phyloP scores from a whole-genome alignment of 2,888 invertebrate genomes.

The Netelia virgata region DNA sequence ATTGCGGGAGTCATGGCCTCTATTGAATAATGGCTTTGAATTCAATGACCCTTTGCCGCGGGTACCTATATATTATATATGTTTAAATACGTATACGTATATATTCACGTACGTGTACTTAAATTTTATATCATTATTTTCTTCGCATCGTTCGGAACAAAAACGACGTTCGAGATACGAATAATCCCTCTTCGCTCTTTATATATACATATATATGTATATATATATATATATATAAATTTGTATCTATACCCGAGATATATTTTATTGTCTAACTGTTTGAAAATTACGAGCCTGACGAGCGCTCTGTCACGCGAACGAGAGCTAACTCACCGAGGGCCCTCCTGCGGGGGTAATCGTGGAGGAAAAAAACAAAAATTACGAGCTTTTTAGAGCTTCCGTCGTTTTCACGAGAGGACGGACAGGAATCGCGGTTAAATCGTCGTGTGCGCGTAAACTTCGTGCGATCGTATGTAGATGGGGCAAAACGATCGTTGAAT shows the following conservation, averaged over 20 bases:
- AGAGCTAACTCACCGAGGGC: constrained; percentile 26
- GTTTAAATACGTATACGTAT: not conserved
- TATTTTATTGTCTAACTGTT: constrained; percentile 58
- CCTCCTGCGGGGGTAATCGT: constrained; percentile 12
- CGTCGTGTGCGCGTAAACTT: constrained; percentile 6
- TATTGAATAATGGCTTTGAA: constrained; percentile 47
- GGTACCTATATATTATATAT: constrained; percentile 1
- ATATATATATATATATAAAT: constrained; percentile 32
- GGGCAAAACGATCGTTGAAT: constrained; percentile 40
- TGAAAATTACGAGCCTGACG: constrained; percentile 59
- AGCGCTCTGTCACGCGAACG: not conserved
- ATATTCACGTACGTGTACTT: constrained; percentile 8
- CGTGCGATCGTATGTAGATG: constrained; percentile 25
- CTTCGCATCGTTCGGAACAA: not conserved
- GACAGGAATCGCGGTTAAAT: constrained; percentile 23
- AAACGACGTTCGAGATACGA: constrained; percentile 15
- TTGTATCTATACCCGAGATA: constrained; percentile 36
- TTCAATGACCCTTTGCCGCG: constrained; percentile 36
- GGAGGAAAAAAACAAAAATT: not conserved
- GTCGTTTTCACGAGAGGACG: constrained; percentile 60
- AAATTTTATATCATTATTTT: constrained; percentile 48
- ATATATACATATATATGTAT: not conserved
- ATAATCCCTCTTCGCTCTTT: not conserved
- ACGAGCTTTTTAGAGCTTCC: constrained; percentile 48
- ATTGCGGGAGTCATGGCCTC: constrained; percentile 21